Percentiles rank a stretch among this genome's conserved stretches.
Evolutionary conservation across 2,113 vertebrate species (phyloP).

Genomic region (Danionella cerebrum): DNA sequence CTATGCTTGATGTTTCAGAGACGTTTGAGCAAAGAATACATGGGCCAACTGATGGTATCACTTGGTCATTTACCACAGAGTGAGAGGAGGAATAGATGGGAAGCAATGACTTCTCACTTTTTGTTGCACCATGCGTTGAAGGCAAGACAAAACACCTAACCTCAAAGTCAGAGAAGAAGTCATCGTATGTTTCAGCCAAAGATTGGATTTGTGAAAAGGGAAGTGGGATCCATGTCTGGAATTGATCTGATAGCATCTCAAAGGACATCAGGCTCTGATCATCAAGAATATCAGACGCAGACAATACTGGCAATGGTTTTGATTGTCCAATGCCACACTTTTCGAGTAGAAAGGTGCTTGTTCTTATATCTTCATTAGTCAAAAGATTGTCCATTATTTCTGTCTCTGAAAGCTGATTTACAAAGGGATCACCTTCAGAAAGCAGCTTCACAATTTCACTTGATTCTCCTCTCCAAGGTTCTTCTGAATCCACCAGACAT

Average conservation of each 20-base stretch:
- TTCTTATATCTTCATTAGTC: constrained; percentile 11
- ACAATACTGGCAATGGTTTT: constrained; percentile 31
- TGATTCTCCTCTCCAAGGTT: constrained; percentile 26
- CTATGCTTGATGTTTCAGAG: constrained; percentile 52
- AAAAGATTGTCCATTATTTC: not conserved
- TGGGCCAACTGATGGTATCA: constrained; percentile 66
- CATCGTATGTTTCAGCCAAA: constrained; percentile 67
- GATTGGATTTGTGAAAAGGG: constrained; percentile 47
- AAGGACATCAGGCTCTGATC: constrained; percentile 33
- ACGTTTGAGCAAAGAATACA: constrained; percentile 3
- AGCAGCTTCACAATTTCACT: constrained; percentile 18
- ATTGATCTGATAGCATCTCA: constrained; percentile 42
- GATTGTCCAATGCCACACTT: not conserved
- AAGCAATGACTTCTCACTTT: constrained; percentile 37
- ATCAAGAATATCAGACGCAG: constrained; percentile 27
- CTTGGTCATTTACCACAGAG: constrained; percentile 49
- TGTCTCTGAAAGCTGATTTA: constrained; percentile 8
- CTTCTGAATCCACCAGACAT: constrained; percentile 21
- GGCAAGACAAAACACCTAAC: constrained; percentile 35
- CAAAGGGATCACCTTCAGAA: constrained; percentile 21
- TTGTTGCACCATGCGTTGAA: constrained; percentile 1
- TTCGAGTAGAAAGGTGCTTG: not conserved
- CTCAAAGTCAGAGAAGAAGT: constrained; percentile 59
- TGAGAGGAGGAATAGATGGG: constrained; percentile 59
- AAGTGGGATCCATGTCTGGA: constrained; percentile 21